These are phyloP conservation scores for Tribolium madens DNA, from an alignment of 1,140 invertebrate species.

Conservation along the genomic window DNA sequence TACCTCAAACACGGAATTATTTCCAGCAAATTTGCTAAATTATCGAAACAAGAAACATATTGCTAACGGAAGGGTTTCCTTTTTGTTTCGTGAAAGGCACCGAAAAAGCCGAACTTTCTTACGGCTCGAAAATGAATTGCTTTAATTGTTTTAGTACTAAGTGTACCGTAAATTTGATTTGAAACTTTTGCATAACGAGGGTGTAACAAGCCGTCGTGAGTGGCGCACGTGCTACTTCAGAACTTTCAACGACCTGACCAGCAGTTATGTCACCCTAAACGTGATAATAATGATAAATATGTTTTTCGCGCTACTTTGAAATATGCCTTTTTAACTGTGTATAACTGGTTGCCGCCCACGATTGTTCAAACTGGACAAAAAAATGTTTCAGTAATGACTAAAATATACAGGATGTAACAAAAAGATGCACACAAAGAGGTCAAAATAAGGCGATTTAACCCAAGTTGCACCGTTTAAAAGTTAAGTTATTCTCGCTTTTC, in stretches of 20 bases:
- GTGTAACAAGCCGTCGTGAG: slow-evolving; percentile 48
- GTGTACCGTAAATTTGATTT: slow-evolving; percentile 52
- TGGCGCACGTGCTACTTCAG: slow-evolving; percentile 49
- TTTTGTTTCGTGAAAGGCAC: not conserved
- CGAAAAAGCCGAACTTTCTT: not conserved
- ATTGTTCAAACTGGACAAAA: too few species aligned
- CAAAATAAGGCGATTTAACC: too few species aligned
- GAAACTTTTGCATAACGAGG: slow-evolving; percentile 57
- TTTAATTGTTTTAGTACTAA: slow-evolving; percentile 50
- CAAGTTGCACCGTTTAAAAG: too few species aligned
- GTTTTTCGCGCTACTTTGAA: slow-evolving; percentile 33
- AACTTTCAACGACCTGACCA: slow-evolving; percentile 49
- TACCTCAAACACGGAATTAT: too few species aligned
- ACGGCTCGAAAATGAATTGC: slow-evolving; percentile 40
- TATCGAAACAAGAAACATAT: too few species aligned
- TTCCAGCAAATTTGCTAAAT: too few species aligned
- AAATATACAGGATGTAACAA: too few species aligned
- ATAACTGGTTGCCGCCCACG: slow-evolving; percentile 9
- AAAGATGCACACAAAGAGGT: too few species aligned
- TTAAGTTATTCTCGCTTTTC: too few species aligned
- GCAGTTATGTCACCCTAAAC: slow-evolving; percentile 50
- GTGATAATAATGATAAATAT: slow-evolving; percentile 57
- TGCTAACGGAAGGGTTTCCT: not conserved
- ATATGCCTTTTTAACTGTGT: slow-evolving; percentile 27
- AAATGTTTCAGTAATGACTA: too few species aligned